Conservation (phyloP, 1,140 invertebrate genomes). For the Oryctes rhinoceros region DNA sequence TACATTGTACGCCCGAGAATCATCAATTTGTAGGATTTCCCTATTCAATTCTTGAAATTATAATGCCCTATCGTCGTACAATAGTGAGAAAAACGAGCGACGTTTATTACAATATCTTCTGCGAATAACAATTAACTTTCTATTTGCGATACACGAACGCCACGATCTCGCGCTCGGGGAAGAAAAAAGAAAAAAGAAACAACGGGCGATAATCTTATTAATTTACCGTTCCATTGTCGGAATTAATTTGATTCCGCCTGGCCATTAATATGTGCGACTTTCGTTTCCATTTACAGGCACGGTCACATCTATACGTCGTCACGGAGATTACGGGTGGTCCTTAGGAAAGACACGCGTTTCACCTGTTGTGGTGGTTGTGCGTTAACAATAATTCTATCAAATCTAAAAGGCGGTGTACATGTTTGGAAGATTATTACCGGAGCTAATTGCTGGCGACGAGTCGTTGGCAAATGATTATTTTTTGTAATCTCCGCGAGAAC, state of each 20-base stretch:
- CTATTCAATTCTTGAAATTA: conserved; percentile 23
- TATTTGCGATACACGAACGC: not conserved
- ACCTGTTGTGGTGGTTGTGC: no score
- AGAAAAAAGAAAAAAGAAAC: not conserved
- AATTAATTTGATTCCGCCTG: conserved; percentile 26
- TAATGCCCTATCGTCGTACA: not conserved
- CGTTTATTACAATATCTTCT: not conserved
- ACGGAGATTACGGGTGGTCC: no score
- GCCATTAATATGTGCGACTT: conserved; percentile 31
- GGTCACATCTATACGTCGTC: not conserved
- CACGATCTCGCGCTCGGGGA: not conserved
- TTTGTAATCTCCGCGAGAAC: no score
- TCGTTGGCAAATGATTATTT: no score
- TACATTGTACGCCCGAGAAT: not conserved
- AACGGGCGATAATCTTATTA: conserved; percentile 29
- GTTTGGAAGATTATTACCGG: no score
- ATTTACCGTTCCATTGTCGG: conserved; percentile 28
- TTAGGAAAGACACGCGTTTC: no score
- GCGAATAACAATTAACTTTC: conserved; percentile 29
- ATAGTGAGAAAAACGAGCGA: not conserved
- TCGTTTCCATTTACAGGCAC: conserved; percentile 4
- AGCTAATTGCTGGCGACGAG: no score
- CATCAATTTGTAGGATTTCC: conserved; percentile 2
- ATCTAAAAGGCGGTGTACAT: no score
- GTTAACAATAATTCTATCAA: no score